Percentiles rank a stretch among this genome's conserved stretches.
These are phyloP conservation scores for Malurus splendens DNA, from an alignment of 2,797 vertebrate species.

Conservation along the genomic window DNA sequence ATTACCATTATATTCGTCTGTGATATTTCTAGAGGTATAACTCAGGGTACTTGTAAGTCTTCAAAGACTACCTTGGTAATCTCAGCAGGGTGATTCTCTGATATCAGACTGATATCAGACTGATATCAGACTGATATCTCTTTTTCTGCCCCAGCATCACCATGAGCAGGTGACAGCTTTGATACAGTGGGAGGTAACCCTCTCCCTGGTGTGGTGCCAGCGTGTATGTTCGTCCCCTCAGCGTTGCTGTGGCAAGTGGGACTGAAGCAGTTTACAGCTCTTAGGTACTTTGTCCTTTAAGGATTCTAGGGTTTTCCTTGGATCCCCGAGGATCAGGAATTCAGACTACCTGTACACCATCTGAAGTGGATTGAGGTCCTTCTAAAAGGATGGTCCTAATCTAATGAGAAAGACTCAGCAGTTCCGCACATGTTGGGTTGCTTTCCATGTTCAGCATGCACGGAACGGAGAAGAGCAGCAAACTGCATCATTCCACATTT, in stretches of 20 bases:
- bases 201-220: background rate
- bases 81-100: background rate
- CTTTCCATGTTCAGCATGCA: background rate
- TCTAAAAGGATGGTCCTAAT: background rate
- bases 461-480: background rate
- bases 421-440: background rate
- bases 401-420: background rate
- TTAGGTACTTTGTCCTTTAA: background rate
- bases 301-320: background rate
- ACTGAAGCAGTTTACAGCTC: background rate
- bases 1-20: too few species aligned
- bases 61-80: background rate
- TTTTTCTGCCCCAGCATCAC: rapidly evolving
- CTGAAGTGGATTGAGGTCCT: background rate
- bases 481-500: background rate
- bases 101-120: background rate
- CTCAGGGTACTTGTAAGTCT: background rate
- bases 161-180: background rate
- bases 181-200: background rate
- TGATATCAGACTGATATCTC: background rate
- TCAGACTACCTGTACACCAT: background rate
- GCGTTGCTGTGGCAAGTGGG: background rate
- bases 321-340: background rate
- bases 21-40: background rate
- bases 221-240: rapidly evolving